phyloP scores from a whole-genome alignment of 2,888 invertebrate species.

The Tuberolachnus salignus region DNA sequence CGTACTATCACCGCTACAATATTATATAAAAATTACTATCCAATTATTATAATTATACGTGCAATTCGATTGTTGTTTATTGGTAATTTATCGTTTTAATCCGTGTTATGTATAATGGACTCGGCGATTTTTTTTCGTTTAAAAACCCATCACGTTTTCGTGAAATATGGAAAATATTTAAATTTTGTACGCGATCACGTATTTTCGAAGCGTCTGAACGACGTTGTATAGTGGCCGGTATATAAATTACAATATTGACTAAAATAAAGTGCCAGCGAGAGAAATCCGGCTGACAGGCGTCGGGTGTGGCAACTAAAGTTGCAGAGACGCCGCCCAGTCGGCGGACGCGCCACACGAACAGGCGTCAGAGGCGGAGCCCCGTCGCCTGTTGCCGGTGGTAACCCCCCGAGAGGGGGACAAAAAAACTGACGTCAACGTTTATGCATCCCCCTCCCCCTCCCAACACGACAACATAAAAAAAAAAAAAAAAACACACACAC shows the following conservation, averaged over 20 bases:
- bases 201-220: neutral
- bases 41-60: no score
- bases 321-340: constrained; percentile 41
- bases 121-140: no score
- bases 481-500: neutral
- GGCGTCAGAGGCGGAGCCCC: constrained; percentile 50
- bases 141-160: neutral
- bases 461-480: neutral
- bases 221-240: neutral
- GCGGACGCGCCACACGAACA: constrained; percentile 17
- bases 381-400: constrained; percentile 34
- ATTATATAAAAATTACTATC: no score
- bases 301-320: constrained; percentile 48
- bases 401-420: constrained; percentile 16
- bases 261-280: neutral
- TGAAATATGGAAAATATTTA: neutral
- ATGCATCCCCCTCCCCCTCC: no score
- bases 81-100: no score
- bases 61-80: no score
- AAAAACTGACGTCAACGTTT: constrained; percentile 3
- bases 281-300: constrained; percentile 44
- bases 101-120: no score
- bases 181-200: neutral
- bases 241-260: constrained; percentile 10
- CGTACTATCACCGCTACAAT: no score